Conservation (phyloP, 2,888 invertebrate species). For the Cantharis rustica region DNA sequence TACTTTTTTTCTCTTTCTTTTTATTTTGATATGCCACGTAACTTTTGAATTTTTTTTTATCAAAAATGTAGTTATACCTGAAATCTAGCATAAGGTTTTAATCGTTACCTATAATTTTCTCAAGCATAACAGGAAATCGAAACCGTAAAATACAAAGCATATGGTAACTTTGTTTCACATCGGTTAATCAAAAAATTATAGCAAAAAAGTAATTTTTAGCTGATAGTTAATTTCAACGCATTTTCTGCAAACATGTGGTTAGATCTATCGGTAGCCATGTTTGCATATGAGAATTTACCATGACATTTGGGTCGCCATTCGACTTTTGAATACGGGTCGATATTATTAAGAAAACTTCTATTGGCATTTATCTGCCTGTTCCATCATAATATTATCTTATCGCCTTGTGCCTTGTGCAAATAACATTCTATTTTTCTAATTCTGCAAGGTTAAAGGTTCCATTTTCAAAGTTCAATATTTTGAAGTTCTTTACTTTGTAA, state of each 20-base stretch:
- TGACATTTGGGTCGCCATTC: neutral
- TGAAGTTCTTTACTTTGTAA: too few relatives aligned
- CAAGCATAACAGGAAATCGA: neutral
- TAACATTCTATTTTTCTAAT: too few relatives aligned
- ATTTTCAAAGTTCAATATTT: too few relatives aligned
- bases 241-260: neutral
- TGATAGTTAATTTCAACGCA: neutral
- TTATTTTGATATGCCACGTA: neutral
- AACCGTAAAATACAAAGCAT: conserved; percentile 1
- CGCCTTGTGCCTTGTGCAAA: too few relatives aligned
- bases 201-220: neutral
- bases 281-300: neutral
- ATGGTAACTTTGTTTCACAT: neutral
- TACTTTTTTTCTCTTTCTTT: neutral
- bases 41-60: neutral
- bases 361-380: too few relatives aligned
- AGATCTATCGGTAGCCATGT: neutral
- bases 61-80: neutral
- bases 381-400: too few relatives aligned
- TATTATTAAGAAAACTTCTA: too few relatives aligned
- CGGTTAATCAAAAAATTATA: neutral
- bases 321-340: neutral
- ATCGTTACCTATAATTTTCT: neutral
- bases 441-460: too few relatives aligned
- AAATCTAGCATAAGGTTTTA: neutral